phyloP scores from a whole-genome alignment of 2,888 invertebrate species.

The Norana najaformis region DNA sequence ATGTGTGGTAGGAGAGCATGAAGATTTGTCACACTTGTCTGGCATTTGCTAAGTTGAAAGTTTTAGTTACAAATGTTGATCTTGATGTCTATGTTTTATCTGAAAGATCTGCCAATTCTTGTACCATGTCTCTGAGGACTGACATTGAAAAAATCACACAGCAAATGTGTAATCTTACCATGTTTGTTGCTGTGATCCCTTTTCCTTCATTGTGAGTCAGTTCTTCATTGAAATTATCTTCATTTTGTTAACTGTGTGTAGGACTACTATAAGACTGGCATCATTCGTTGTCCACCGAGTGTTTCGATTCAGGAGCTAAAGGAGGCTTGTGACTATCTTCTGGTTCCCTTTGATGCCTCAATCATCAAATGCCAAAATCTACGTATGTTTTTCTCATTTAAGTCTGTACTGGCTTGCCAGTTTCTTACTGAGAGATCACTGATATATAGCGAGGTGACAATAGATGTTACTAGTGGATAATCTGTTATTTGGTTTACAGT shows the following conservation, averaged over 20 bases:
- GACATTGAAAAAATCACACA: no score
- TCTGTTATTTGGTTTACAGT: no score
- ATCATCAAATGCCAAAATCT: constrained; percentile 87
- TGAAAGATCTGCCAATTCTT: background rate
- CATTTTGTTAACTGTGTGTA: constrained; percentile 43
- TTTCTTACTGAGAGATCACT: background rate
- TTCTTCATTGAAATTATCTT: background rate
- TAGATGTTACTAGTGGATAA: no score
- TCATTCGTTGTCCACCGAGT: constrained; percentile 90
- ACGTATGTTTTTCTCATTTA: constrained; percentile 68
- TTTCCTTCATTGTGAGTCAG: background rate
- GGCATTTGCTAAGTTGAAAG: no score
- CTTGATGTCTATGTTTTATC: background rate
- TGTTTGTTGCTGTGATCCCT: background rate
- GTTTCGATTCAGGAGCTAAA: constrained; percentile 93
- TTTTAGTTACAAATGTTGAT: no score
- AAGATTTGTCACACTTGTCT: no score
- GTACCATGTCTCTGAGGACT: no score
- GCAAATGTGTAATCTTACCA: no score
- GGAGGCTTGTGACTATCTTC: constrained; percentile 96
- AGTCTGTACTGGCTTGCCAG: background rate
- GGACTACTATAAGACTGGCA: constrained; percentile 88
- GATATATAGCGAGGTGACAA: no score
- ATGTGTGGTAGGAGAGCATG: no score
- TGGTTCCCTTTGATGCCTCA: constrained; percentile 91